Evolutionary conservation across 2,113 vertebrate genomes (phyloP).

Genomic region (Syngnathoides biaculeatus): DNA sequence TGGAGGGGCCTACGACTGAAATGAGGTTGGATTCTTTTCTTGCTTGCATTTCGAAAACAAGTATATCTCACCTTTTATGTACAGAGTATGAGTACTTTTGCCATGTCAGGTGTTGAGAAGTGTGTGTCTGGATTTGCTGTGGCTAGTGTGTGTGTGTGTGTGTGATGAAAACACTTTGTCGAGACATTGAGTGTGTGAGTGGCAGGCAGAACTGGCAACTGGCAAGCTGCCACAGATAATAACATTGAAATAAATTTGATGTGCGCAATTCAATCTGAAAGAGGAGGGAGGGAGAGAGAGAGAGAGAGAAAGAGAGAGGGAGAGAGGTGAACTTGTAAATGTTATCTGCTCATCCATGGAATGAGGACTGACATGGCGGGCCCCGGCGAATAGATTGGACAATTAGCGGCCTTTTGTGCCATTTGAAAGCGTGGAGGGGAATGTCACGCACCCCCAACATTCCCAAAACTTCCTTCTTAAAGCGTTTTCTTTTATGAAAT

Average conservation of each 20-base stretch:
- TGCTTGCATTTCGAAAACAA: no score
- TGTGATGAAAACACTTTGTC: slow-evolving; percentile 46
- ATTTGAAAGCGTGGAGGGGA: slow-evolving; percentile 57
- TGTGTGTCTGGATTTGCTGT: no score
- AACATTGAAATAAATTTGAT: slow-evolving; percentile 79
- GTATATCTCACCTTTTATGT: no score
- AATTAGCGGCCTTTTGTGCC: slow-evolving; percentile 73
- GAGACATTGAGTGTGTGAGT: slow-evolving; percentile 61
- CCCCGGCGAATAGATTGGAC: slow-evolving; percentile 72
- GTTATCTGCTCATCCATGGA: slow-evolving; percentile 74
- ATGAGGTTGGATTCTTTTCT: no score
- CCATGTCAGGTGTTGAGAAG: no score
- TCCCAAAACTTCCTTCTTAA: slow-evolving; percentile 22
- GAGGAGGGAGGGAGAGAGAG: slow-evolving; percentile 61
- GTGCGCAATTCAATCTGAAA: slow-evolving; percentile 75
- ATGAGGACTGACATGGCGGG: slow-evolving; percentile 76
- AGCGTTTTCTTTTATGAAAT: slow-evolving; percentile 31
- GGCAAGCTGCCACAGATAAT: slow-evolving; percentile 74
- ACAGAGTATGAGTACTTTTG: no score
- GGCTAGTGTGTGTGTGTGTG: no score
- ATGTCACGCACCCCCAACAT: slow-evolving; percentile 43
- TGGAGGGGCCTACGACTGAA: no score
- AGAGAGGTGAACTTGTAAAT: slow-evolving; percentile 75
- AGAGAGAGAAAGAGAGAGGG: slow-evolving; percentile 64
- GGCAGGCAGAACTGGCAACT: slow-evolving; percentile 74